These are phyloP conservation scores for Microctonus brassicae DNA, from an alignment of 2,888 invertebrate species.

Conservation along the genomic window DNA sequence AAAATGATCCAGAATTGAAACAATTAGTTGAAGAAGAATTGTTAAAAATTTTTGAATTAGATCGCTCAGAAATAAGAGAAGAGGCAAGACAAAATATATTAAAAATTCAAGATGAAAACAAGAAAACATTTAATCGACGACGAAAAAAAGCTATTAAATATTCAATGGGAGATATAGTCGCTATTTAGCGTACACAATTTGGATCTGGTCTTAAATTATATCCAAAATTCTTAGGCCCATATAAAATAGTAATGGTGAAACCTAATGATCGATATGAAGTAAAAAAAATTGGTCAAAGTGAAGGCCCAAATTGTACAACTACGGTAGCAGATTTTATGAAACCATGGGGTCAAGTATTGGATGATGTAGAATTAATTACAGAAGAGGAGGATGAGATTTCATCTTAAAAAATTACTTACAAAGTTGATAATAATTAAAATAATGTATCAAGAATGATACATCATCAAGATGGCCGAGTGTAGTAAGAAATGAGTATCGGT, in stretches of 20 bases:
- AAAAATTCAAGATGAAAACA: neutral
- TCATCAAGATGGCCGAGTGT: no score
- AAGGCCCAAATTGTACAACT: neutral
- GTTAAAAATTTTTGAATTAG: neutral
- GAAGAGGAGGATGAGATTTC: no score
- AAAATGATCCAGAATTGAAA: no score
- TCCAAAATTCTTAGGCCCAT: constrained; percentile 3
- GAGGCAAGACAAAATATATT: neutral
- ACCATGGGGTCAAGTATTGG: no score
- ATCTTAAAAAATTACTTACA: no score
- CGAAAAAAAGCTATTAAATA: neutral
- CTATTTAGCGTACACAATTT: constrained; percentile 6
- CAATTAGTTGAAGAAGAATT: no score
- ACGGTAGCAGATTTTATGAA: neutral
- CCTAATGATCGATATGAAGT: constrained; percentile 5
- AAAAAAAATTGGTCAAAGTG: neutral
- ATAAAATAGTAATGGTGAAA: neutral
- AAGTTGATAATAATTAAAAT: no score
- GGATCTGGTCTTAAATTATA: neutral
- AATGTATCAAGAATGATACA: no score
- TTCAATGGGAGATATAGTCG: neutral
- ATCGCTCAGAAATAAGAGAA: neutral
- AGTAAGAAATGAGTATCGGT: no score
- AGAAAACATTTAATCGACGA: neutral
- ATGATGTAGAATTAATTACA: no score